Percentiles rank a stretch among this genome's conserved stretches.
Conservation (phyloP, 2,113 vertebrate species). For the Seriola aureovittata region DNA sequence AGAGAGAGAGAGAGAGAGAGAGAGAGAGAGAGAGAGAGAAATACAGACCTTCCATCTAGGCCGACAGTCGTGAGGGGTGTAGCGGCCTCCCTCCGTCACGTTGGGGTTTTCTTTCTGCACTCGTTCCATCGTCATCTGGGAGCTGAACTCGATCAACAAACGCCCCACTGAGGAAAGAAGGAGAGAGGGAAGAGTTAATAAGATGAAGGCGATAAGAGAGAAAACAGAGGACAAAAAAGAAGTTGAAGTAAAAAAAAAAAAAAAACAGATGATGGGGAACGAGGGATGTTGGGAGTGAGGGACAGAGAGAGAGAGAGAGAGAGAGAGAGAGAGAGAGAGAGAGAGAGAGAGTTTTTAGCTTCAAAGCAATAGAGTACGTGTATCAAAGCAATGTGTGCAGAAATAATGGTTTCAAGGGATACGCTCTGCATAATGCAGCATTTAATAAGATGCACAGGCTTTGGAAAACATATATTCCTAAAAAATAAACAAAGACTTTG, state of each 20-base stretch:
- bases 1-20: no score
- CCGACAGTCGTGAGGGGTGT: conserved; percentile 91
- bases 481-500: conserved; percentile 70
- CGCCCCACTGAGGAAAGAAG: conserved; percentile 89
- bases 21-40: background rate
- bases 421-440: conserved; percentile 50
- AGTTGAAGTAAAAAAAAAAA: background rate
- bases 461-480: conserved; percentile 50
- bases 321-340: conserved; percentile 1
- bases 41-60: conserved; percentile 88
- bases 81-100: conserved; percentile 93
- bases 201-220: conserved; percentile 36
- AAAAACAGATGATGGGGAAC: conserved; percentile 17
- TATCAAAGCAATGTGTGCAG: conserved; percentile 59
- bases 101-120: conserved; percentile 98
- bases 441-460: conserved; percentile 65
- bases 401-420: conserved; percentile 62
- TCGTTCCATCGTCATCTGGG: conserved; percentile 96
- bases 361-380: conserved; percentile 59
- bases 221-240: conserved; percentile 1
- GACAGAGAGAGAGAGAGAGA: conserved; percentile 13
- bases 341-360: conserved; percentile 44
- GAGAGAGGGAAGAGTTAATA: conserved; percentile 30
- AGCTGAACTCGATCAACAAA: conserved; percentile 97
- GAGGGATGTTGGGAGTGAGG: conserved; percentile 32